These are phyloP conservation scores for Mya arenaria DNA, from an alignment of 1,140 invertebrate species.

Conservation along the genomic window DNA sequence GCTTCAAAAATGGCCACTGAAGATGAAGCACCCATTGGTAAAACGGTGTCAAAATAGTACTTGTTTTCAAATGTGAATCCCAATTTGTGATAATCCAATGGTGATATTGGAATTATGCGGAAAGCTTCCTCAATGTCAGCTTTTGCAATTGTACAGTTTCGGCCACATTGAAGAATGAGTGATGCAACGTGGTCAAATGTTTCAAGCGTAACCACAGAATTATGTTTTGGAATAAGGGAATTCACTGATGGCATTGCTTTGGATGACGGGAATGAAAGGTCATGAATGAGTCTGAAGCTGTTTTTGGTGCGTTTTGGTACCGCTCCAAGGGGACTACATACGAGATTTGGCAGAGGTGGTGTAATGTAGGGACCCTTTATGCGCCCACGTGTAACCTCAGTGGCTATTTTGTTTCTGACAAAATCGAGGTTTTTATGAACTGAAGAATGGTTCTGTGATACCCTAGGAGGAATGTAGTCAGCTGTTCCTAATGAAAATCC, in stretches of 20 bases:
- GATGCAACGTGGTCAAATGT: slow-evolving; percentile 5
- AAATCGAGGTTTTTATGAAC: neutral
- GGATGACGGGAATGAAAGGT: neutral
- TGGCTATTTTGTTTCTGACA: neutral
- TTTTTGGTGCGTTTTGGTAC: neutral
- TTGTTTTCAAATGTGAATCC: slow-evolving; percentile 18
- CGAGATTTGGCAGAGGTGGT: neutral
- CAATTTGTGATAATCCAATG: slow-evolving; percentile 5
- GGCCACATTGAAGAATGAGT: neutral
- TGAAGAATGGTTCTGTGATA: neutral
- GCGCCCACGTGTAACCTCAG: neutral
- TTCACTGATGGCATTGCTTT: neutral
- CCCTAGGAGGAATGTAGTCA: too few species aligned
- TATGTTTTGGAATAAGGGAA: neutral
- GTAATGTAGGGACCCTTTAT: neutral
- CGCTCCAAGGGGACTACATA: neutral
- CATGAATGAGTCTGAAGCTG: slow-evolving; percentile 1
- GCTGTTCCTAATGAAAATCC: too few species aligned
- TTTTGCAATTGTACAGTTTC: slow-evolving; percentile 4
- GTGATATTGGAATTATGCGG: slow-evolving; percentile 14
- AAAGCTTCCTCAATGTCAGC: slow-evolving; percentile 29
- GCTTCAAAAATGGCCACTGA: neutral
- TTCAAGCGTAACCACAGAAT: neutral
- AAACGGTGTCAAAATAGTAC: slow-evolving; percentile 31
- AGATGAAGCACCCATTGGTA: neutral